Evolutionary conservation across 1,140 invertebrate genomes (phyloP), one percentile per base, ranked within the genome.

Genomic region (Pinna nobilis): DNA sequence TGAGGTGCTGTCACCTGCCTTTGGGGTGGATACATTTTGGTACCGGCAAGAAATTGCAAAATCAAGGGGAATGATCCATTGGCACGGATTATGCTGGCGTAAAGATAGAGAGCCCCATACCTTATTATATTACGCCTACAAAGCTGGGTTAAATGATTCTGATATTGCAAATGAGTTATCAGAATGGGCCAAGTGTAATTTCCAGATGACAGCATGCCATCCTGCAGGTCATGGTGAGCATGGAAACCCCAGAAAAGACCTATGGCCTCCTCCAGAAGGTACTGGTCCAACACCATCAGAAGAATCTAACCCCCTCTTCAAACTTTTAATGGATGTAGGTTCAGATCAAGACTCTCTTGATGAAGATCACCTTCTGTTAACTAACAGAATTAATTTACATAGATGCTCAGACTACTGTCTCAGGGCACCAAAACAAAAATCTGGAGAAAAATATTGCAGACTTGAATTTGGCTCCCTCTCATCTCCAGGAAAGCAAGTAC

Each of bases 11-110:
- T 23, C 15, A 25, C 53, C 53, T 20, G 50, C 60, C 9, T 74
- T 74, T 53, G 33, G 25, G 13, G 72, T 66, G 39, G 18, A 61
- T 6, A 47, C 63, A n/a, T 67, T 30, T 32, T 57, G 72, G 72
- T 74, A 69, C n/a, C 23, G 72, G 32, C 72, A 74, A 30, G 65
- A 74, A 55, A 68, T 74, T 53, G 72, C 72, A 2, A 69, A 74
- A 25, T 65, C 51, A 1, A 18, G 63, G 6, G 72, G 55, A 20
- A 74, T 74, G 65, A 30, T 74, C 4, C 72, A 75, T 44, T 75
- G 72, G 65, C 72, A 74, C 37, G 65, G 65, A 3, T 41, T 70
- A 15, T 75, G 73, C 41, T 75, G 67, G 73, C 47, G 66, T 18
- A 39, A 7, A 33, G 73, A 70, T 32, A 50, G 41, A 20, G 37